Percentiles rank a stretch among this genome's conserved stretches.
Evolutionary conservation across 2,113 vertebrate genomes (phyloP).

Genomic region (Dicerorhinus sumatrensis): DNA sequence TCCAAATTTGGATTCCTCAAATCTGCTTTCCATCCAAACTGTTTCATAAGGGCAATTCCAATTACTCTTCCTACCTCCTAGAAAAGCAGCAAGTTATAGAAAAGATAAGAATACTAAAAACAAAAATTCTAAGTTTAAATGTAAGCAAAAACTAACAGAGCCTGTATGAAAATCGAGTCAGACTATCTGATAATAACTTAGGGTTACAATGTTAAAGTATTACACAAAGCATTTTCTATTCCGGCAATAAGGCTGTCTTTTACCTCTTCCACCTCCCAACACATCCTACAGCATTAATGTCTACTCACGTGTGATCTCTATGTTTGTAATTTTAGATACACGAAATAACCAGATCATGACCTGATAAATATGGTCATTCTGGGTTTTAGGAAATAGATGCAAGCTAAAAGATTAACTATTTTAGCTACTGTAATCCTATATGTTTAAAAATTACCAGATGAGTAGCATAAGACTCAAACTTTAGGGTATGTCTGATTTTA

Average conservation of each 20-base stretch:
- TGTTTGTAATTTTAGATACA: not conserved
- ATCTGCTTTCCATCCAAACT: constrained; percentile 92
- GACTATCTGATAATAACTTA: not conserved
- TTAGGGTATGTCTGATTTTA: not conserved
- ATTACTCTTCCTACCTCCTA: constrained; percentile 92
- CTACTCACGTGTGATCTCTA: not conserved
- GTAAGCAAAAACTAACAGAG: constrained; percentile 14
- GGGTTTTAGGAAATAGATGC: not conserved
- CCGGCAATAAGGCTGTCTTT: not conserved
- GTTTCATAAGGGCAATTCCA: constrained; percentile 88
- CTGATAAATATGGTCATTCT: not conserved
- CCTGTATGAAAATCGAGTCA: not conserved
- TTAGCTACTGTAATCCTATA: not conserved
- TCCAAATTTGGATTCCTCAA: constrained; percentile 92
- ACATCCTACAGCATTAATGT: not conserved
- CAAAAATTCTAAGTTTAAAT: constrained; percentile 18
- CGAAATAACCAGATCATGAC: not conserved
- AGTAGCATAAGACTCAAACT: not conserved
- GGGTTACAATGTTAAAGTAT: not conserved
- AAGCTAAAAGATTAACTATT: not conserved
- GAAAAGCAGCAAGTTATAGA: constrained; percentile 43
- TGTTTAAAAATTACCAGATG: not conserved
- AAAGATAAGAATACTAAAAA: constrained; percentile 47
- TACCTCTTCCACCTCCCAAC: not conserved
- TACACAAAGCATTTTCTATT: not conserved